Conservation (phyloP, 2,113 vertebrate species). For the Macquaria ambigua region DNA sequence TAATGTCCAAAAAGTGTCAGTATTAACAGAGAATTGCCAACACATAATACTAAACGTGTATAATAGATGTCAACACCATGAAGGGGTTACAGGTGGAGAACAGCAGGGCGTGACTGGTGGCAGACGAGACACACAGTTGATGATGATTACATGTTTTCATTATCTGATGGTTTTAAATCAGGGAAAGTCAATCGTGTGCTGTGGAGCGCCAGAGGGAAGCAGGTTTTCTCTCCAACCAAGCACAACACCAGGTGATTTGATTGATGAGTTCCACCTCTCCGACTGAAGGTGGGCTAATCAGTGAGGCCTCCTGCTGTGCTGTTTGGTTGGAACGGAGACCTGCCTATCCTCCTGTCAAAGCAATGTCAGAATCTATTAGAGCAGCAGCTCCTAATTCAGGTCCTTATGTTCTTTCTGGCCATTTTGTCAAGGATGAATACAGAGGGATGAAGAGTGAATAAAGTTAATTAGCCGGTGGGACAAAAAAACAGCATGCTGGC, state of each 20-base stretch:
- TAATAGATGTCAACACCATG: neutral
- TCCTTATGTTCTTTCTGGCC: constrained; percentile 5
- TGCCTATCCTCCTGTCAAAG: constrained; percentile 51
- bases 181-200: constrained; percentile 55
- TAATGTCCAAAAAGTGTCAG: neutral
- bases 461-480: constrained; percentile 45
- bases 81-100: constrained; percentile 36
- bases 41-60: constrained; percentile 13
- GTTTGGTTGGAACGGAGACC: constrained; percentile 48
- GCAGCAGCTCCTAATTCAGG: constrained; percentile 31
- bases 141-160: constrained; percentile 74
- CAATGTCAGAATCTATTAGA: constrained; percentile 36
- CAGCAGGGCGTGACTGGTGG: constrained; percentile 45
- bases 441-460: constrained; percentile 15
- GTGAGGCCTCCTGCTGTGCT: constrained; percentile 40
- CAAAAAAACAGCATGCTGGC: neutral
- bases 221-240: constrained; percentile 60
- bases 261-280: constrained; percentile 69
- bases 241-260: constrained; percentile 71
- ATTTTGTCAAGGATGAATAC: constrained; percentile 23
- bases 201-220: constrained; percentile 52
- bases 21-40: neutral
- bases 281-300: constrained; percentile 72
- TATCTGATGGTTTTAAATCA: constrained; percentile 72
- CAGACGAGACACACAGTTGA: constrained; percentile 48